A percentile compares a stretch with the other conserved stretches of the same genome.
These are phyloP conservation scores for Euplexia lucipara DNA, from an alignment of 2,888 invertebrate species.

Conservation along the genomic window DNA sequence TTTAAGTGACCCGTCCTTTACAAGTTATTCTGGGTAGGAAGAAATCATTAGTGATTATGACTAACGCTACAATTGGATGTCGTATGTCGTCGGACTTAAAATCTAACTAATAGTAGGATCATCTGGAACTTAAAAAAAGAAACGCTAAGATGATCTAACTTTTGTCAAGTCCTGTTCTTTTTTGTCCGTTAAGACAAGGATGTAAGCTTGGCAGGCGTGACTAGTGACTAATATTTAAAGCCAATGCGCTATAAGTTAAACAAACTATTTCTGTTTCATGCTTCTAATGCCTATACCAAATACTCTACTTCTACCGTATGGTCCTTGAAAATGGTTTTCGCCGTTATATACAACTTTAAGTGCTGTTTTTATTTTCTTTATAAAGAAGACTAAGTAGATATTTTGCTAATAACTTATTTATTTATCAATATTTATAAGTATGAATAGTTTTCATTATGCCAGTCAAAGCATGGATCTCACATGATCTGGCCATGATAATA, in stretches of 20 bases:
- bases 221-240: conserved; percentile 58
- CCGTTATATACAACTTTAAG: too few species aligned
- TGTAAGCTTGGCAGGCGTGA: conserved; percentile 52
- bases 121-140: conserved; percentile 31
- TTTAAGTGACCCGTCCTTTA: neutral
- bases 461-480: too few species aligned
- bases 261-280: conserved; percentile 24
- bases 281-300: conserved; percentile 8
- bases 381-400: too few species aligned
- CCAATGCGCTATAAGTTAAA: conserved; percentile 33
- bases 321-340: neutral
- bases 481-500: too few species aligned
- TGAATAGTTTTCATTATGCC: too few species aligned
- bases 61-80: conserved; percentile 23
- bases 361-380: neutral
- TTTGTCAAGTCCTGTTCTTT: conserved; percentile 55
- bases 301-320: neutral
- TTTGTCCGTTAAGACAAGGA: conserved; percentile 56
- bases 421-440: too few species aligned
- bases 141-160: conserved; percentile 50
- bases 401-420: too few species aligned
- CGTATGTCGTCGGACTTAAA: conserved; percentile 27
- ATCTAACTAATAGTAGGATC: conserved; percentile 21
- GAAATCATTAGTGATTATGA: conserved; percentile 15
- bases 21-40: neutral